These are phyloP conservation scores for Alcedo atthis DNA, from an alignment of 2,797 vertebrate species.

Conservation along the genomic window DNA sequence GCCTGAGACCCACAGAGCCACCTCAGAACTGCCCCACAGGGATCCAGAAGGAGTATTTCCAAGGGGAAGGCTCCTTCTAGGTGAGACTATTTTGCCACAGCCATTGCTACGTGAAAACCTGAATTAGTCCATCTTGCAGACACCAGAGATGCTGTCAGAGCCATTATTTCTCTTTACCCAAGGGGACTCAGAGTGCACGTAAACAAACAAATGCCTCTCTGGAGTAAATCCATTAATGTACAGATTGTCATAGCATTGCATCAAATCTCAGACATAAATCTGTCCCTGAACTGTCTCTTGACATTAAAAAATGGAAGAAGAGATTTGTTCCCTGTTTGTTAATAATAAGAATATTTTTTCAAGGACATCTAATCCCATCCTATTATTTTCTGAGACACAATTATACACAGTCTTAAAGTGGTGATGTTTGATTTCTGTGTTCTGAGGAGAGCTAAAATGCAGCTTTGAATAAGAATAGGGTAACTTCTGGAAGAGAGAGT, in stretches of 20 bases:
- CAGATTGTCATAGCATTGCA: not conserved
- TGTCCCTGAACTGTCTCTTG: not conserved
- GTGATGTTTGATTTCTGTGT: not conserved
- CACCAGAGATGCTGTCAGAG: not conserved
- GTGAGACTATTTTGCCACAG: not conserved
- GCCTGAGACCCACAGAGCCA: not conserved
- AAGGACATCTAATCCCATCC: not conserved
- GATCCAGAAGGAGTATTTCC: not conserved
- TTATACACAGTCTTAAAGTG: not conserved
- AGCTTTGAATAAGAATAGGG: not conserved
- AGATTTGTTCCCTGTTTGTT: not conserved
- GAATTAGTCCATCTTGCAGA: not conserved
- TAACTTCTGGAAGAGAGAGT: not conserved
- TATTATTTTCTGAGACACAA: not conserved
- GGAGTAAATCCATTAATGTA: not conserved
- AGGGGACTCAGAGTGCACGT: not conserved
- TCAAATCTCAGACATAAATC: not conserved
- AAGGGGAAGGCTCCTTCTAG: not conserved
- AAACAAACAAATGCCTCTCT: not conserved
- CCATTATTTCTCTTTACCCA: slow-evolving; percentile 8
- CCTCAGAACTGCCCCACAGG: not conserved
- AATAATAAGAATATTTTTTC: not conserved
- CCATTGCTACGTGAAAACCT: not conserved
- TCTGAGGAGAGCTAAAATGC: not conserved
- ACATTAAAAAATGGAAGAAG: not conserved